Evolutionary conservation across 2,888 invertebrate genomes (phyloP).

Genomic region (Cylloceria caligata): DNA sequence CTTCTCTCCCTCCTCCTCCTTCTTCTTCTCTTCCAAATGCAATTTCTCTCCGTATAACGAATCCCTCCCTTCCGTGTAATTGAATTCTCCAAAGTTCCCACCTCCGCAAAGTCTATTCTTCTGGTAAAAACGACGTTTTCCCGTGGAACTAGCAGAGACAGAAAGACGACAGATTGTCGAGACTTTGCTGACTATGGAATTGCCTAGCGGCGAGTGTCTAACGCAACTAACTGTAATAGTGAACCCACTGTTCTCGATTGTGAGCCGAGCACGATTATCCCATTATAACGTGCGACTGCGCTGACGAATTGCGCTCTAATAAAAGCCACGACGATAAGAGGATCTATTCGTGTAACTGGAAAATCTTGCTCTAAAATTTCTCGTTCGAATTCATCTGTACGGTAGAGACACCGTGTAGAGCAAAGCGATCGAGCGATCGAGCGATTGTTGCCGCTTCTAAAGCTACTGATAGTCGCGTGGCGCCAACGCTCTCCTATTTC

Average conservation of each 20-base stretch:
- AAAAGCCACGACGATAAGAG: constrained; percentile 32
- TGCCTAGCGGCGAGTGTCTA: constrained; percentile 19
- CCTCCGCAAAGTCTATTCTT: constrained; percentile 45
- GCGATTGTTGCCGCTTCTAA: background rate
- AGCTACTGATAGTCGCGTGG: background rate
- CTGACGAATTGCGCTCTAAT: constrained; percentile 27
- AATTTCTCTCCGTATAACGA: constrained; percentile 60
- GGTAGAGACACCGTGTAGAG: background rate
- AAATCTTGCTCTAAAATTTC: constrained; percentile 37
- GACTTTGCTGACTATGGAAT: constrained; percentile 26
- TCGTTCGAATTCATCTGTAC: background rate
- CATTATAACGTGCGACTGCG: constrained; percentile 53
- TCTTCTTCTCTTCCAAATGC: constrained; percentile 43
- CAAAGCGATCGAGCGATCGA: background rate
- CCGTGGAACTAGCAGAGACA: constrained; percentile 7
- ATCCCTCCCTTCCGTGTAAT: constrained; percentile 37
- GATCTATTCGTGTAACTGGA: constrained; percentile 45
- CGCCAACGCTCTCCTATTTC: background rate
- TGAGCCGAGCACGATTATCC: constrained; percentile 58
- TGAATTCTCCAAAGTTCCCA: constrained; percentile 55
- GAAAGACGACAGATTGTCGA: constrained; percentile 27
- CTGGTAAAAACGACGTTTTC: constrained; percentile 36
- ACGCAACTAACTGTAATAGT: constrained; percentile 51
- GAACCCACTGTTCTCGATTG: constrained; percentile 56
- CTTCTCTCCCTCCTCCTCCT: constrained; percentile 10